phyloP scores from a whole-genome alignment of 2,797 vertebrate genomes.

The Lacerta viridis region DNA sequence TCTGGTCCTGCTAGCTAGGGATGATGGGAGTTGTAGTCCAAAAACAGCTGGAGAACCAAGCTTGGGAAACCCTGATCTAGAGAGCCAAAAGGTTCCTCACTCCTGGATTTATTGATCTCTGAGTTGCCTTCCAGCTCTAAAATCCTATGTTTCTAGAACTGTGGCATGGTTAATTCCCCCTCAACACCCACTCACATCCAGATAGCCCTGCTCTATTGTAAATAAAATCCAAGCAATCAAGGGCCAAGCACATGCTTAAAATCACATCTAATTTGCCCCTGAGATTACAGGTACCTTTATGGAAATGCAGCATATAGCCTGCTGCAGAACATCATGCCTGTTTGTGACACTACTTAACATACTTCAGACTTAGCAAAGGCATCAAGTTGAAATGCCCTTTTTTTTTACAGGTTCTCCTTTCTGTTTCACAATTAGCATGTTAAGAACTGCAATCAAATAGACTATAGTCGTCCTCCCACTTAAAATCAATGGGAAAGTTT shows the following conservation, averaged over 20 bases:
- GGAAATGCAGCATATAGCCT: not conserved
- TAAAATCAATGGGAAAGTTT: conserved; percentile 25
- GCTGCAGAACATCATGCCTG: not conserved
- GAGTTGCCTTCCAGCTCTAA: no score
- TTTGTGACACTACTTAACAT: not conserved
- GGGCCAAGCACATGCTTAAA: not conserved
- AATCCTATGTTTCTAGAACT: no score
- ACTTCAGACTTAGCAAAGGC: not conserved
- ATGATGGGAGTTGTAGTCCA: no score
- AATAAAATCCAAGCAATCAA: not conserved
- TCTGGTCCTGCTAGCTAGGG: no score
- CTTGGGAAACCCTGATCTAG: no score
- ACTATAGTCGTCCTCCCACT: conserved; percentile 27
- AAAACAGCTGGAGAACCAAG: no score
- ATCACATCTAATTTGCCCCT: not conserved
- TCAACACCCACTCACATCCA: no score
- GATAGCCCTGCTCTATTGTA: not conserved
- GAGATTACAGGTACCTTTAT: not conserved
- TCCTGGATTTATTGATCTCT: no score
- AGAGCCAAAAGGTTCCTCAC: no score
- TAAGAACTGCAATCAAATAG: conserved; percentile 26
- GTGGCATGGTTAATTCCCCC: no score
- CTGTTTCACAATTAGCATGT: not conserved
- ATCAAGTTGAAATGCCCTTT: not conserved
- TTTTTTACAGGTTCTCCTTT: not conserved